Conservation (phyloP, 2,888 invertebrate genomes). For the Cloeon dipterum region DNA sequence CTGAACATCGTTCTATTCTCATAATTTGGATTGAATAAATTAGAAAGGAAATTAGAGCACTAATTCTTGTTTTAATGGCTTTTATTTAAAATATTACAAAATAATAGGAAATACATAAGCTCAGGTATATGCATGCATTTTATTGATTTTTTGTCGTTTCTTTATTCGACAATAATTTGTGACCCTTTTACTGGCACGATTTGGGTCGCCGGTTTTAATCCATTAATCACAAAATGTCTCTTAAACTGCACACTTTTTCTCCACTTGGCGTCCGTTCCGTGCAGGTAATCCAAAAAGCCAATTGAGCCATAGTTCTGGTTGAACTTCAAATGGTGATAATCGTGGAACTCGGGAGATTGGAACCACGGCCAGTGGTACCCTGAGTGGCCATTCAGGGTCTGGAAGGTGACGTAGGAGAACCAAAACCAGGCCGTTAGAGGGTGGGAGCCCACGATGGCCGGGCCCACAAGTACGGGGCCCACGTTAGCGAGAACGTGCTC, state of each 20-base stretch:
- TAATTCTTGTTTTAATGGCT: too few relatives aligned
- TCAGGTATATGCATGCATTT: too few relatives aligned
- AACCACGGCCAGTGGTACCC: slow-evolving; percentile 7
- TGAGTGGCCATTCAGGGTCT: slow-evolving; percentile 6
- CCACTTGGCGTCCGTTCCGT: not conserved
- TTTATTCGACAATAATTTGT: too few relatives aligned
- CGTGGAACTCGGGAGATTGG: slow-evolving; percentile 6
- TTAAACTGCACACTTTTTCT: not conserved
- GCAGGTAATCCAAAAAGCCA: not conserved
- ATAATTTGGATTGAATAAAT: too few relatives aligned
- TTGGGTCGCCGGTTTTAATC: not conserved
- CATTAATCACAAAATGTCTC: not conserved
- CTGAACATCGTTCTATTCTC: too few relatives aligned
- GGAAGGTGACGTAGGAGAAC: not conserved
- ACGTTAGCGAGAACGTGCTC: slow-evolving; percentile 7
- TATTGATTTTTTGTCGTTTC: not conserved
- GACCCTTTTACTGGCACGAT: too few relatives aligned
- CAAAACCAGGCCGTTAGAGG: slow-evolving; percentile 4
- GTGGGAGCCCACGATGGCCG: slow-evolving; percentile 5
- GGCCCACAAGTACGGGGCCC: slow-evolving; percentile 5
- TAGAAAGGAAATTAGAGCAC: too few relatives aligned
- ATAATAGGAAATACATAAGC: too few relatives aligned
- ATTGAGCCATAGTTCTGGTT: not conserved
- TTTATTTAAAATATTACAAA: too few relatives aligned
- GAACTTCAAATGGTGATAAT: slow-evolving; percentile 6